Evolutionary conservation across 2,113 vertebrate species (phyloP).

Genomic region (Capra hircus): DNA sequence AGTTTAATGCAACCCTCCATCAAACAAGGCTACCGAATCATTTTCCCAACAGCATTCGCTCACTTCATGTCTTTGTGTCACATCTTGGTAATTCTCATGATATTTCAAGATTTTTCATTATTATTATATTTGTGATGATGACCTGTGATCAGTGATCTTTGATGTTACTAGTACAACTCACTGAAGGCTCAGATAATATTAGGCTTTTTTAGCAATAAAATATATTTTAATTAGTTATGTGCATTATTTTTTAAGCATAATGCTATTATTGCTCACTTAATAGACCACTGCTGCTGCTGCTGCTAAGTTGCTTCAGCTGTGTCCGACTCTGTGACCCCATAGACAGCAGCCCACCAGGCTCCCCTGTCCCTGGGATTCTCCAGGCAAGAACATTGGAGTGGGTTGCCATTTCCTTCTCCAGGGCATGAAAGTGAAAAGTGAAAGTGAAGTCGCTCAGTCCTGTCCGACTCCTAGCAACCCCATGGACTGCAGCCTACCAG

Average conservation of each 20-base stretch:
- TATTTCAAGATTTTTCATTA: background rate
- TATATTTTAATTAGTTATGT: background rate
- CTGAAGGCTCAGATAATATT: background rate
- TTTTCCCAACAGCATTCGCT: background rate
- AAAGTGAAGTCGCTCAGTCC: too few species aligned
- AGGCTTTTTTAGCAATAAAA: background rate
- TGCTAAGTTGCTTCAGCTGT: rapidly evolving
- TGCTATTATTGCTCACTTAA: background rate
- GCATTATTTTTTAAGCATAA: background rate
- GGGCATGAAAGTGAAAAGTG: too few species aligned
- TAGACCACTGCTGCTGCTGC: background rate
- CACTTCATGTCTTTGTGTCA: background rate
- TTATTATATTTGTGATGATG: background rate
- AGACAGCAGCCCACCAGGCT: too few species aligned
- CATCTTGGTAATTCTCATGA: background rate
- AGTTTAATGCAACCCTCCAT: background rate
- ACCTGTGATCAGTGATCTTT: background rate
- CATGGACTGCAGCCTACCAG: too few species aligned
- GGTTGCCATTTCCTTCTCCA: too few species aligned
- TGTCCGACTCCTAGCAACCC: too few species aligned
- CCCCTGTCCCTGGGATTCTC: too few species aligned
- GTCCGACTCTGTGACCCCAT: too few species aligned
- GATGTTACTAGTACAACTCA: background rate
- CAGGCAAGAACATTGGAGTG: too few species aligned
- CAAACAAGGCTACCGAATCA: background rate